Conservation (phyloP, 2,113 vertebrate genomes). For the Bungarus multicinctus region DNA sequence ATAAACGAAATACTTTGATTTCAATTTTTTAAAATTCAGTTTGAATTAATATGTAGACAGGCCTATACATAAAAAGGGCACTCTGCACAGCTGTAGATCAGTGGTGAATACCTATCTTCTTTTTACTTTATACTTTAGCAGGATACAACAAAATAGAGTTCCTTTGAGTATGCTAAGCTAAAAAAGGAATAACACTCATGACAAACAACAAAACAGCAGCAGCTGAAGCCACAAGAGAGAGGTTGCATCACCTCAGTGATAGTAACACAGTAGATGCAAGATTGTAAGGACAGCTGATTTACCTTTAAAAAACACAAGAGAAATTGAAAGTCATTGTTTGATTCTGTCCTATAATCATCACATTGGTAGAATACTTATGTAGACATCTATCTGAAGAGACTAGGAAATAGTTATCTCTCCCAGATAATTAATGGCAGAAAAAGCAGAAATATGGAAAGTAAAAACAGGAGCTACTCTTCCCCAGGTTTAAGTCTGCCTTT, state of each 20-base stretch:
- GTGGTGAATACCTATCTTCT: not conserved
- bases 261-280: not conserved
- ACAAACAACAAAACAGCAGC: slow-evolving; percentile 30
- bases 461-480: slow-evolving; percentile 37
- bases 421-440: slow-evolving; percentile 57
- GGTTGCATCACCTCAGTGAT: slow-evolving; percentile 10
- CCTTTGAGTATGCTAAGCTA: slow-evolving; percentile 27
- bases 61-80: slow-evolving; percentile 1
- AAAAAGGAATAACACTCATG: slow-evolving; percentile 32
- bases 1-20: not conserved
- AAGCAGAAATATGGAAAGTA: slow-evolving; percentile 10
- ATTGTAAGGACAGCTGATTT: slow-evolving; percentile 19
- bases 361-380: not conserved
- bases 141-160: slow-evolving; percentile 30
- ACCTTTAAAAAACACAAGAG: slow-evolving; percentile 22
- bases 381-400: not conserved
- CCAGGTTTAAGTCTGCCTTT: not conserved
- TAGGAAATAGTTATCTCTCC: slow-evolving; percentile 26
- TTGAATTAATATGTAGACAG: not conserved
- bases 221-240: slow-evolving; percentile 31
- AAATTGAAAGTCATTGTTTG: not conserved
- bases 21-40: not conserved
- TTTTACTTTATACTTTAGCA: not conserved
- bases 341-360: slow-evolving; percentile 22
- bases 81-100: not conserved